These are phyloP conservation scores for Gymnocephalus cernua DNA, from an alignment of 2,113 vertebrate species.

Conservation along the genomic window DNA sequence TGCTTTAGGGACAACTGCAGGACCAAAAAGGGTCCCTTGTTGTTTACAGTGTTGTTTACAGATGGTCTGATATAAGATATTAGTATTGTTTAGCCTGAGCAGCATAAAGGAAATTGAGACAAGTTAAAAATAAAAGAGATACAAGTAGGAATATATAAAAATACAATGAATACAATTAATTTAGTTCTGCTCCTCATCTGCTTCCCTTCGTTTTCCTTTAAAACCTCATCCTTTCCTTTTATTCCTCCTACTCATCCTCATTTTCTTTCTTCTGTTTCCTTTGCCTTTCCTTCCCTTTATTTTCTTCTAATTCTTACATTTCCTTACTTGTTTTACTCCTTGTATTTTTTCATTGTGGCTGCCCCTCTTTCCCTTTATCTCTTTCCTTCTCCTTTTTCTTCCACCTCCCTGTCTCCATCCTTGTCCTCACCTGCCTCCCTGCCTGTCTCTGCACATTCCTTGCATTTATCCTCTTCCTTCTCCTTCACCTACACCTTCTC, in stretches of 20 bases:
- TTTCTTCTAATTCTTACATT: background rate
- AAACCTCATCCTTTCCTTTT: background rate
- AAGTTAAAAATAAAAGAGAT: conserved; percentile 1
- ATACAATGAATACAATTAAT: background rate
- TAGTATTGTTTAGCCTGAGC: background rate
- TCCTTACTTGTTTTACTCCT: background rate
- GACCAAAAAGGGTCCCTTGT: background rate
- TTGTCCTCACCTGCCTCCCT: background rate
- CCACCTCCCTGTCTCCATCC: background rate
- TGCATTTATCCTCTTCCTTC: background rate
- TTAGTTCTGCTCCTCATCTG: background rate
- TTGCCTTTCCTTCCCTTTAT: background rate
- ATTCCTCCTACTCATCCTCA: background rate
- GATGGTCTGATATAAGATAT: background rate
- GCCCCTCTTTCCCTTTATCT: background rate
- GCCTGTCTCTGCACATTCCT: background rate
- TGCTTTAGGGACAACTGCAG: background rate
- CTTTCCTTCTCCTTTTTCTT: background rate
- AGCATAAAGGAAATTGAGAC: background rate
- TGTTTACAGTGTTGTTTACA: background rate
- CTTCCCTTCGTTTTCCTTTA: background rate
- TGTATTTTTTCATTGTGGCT: background rate
- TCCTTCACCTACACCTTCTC: background rate
- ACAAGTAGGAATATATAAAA: background rate
- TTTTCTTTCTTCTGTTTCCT: background rate